Evolutionary conservation across 1,140 invertebrate species (phyloP), one percentile per base, ranked within the genome.

Genomic region (Panagrolaimus sp.): DNA sequence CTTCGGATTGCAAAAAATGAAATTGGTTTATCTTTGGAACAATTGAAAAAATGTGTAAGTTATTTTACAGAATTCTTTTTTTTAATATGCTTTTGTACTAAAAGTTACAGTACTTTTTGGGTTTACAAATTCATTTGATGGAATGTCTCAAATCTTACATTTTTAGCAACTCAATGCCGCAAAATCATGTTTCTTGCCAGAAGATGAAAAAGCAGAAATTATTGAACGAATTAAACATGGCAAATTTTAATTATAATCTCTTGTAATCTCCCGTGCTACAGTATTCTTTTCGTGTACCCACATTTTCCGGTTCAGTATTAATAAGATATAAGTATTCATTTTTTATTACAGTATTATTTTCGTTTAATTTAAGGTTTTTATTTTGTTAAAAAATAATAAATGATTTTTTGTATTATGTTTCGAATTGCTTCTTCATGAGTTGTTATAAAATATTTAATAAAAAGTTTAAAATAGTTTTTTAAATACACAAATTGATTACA

Each of bases 111-210:
- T 17, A 47, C 15, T 47, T 14, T 47, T 14, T 47, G 46, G 46
- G 46, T 47, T 47, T 47, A 2, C 14, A 15, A 4, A n/a, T n/a
- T n/a, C n/a, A 15, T 47, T 47, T 47, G 46, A 2, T 15, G 21
- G 26, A 14, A 52, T 52, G 15, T 0, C 7, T 52, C 8, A 8
- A 26, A 52, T 8, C 26, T 5, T 9, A 26, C 2, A 65, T 43
- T 73, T 68, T 65, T 79, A 87, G 85, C 87, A 85, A 76, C 79
- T 88, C 43, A 87, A 88, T 72, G 87, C 87, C 15, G 86, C 85
- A 28, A 75, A 79, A 47, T 72, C 85, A 6, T 79, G 76, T 21
- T 88, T 88, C 75, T 73, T 87, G 14, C 84, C 85, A 7, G 80
- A 83, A 48, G 77, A 80, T 26, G 86, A 87, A 68, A 88, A 88